Evolutionary conservation across 2,888 invertebrate genomes (phyloP).

Genomic region (Cyclophora albipunctata): DNA sequence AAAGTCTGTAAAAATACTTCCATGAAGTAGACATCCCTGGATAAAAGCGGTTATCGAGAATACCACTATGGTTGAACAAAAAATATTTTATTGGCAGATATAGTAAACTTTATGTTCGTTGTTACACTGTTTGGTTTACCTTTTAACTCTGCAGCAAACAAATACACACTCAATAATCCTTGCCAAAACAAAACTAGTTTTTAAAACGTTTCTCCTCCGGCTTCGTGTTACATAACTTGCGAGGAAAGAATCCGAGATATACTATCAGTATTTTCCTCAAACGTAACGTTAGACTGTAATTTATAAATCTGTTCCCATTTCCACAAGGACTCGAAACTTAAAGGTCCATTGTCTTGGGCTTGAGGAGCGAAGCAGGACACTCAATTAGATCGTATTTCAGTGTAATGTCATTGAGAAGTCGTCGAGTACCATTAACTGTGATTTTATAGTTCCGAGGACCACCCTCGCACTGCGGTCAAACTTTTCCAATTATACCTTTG

Average conservation of each 20-base stretch:
- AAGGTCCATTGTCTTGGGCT: conserved; percentile 18
- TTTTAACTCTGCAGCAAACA: too few relatives aligned
- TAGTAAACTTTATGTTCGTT: too few relatives aligned
- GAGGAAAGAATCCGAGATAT: neutral
- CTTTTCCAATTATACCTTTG: conserved; percentile 52
- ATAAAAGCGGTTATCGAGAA: neutral
- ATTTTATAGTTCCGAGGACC: conserved; percentile 55
- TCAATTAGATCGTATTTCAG: conserved; percentile 49
- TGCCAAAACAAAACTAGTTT: too few relatives aligned
- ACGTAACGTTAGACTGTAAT: neutral
- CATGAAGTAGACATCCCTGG: neutral
- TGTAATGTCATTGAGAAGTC: conserved; percentile 54
- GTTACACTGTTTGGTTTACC: too few relatives aligned
- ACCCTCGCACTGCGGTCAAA: conserved; percentile 38
- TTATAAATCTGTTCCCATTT: conserved; percentile 4
- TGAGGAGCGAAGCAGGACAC: conserved; percentile 26
- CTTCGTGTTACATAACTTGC: neutral
- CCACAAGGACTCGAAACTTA: conserved; percentile 4
- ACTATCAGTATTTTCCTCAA: neutral
- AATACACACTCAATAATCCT: too few relatives aligned
- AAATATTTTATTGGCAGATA: conserved; percentile 8
- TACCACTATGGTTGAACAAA: conserved; percentile 8
- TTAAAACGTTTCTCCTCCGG: too few relatives aligned
- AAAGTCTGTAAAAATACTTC: too few relatives aligned
- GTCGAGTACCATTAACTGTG: conserved; percentile 47